A percentile compares a stretch with the other conserved stretches of the same genome.
Conservation (phyloP, 2,113 vertebrate species). For the Phalacrocorax aristotelis region DNA sequence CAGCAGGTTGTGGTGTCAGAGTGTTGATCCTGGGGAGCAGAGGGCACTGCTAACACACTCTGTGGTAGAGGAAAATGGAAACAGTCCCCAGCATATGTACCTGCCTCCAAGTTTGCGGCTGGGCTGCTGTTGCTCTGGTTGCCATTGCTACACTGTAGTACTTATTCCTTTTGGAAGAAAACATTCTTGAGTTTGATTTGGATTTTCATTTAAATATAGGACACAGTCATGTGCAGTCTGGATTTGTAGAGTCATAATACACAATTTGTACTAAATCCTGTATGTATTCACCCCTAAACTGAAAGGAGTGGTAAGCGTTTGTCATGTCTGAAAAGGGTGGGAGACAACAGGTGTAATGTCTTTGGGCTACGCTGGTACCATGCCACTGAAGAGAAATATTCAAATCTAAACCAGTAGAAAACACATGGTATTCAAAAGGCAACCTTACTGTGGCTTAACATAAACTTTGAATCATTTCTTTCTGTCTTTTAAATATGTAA, state of each 20-base stretch:
- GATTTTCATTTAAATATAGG: neutral
- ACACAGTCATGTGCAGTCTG: neutral
- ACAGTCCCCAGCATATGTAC: neutral
- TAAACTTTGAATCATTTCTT: neutral
- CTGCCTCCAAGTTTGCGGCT: too few relatives aligned
- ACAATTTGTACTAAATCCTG: neutral
- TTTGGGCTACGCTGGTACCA: neutral
- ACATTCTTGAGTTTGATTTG: neutral
- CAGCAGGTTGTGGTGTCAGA: neutral
- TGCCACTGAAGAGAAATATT: neutral
- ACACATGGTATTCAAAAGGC: neutral
- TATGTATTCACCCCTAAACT: neutral
- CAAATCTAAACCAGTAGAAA: neutral
- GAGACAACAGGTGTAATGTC: neutral
- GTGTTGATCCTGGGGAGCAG: neutral
- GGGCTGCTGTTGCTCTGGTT: neutral
- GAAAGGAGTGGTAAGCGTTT: neutral
- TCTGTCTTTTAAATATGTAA: neutral
- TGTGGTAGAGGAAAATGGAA: neutral
- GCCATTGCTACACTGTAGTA: neutral
- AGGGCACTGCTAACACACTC: neutral
- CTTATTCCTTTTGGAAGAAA: neutral
- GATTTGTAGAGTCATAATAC: neutral
- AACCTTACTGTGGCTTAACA: neutral
- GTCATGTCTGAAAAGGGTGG: neutral